Evolutionary conservation across 2,888 invertebrate species (phyloP).

Genomic region (Sinopyrophorus schimmeli): DNA sequence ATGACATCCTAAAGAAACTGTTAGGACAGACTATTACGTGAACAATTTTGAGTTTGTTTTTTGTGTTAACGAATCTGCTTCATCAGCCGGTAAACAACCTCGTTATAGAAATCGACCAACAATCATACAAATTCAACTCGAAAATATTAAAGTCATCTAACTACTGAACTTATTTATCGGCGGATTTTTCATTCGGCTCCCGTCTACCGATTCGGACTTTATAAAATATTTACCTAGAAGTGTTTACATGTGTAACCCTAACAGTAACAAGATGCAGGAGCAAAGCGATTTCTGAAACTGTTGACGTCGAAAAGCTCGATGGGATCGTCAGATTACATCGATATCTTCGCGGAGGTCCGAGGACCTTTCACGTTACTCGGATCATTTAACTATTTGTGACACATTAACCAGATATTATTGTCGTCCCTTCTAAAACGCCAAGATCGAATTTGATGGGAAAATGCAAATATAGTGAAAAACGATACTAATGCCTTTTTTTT

Average conservation of each 20-base stretch:
- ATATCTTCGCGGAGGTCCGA: slow-evolving; percentile 36
- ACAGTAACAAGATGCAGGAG: slow-evolving; percentile 28
- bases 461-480: too few species aligned
- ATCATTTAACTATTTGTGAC: slow-evolving; percentile 30
- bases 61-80: slow-evolving; percentile 22
- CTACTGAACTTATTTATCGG: slow-evolving; percentile 12
- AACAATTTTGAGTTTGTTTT: slow-evolving; percentile 27
- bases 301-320: slow-evolving; percentile 33
- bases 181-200: too few species aligned
- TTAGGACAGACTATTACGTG: slow-evolving; percentile 23
- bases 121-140: slow-evolving; percentile 26
- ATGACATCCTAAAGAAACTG: slow-evolving; percentile 28
- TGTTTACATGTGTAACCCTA: slow-evolving; percentile 28
- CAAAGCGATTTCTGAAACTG: slow-evolving; percentile 27
- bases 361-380: slow-evolving; percentile 20
- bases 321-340: slow-evolving; percentile 36
- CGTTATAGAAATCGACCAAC: slow-evolving; percentile 24
- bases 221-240: slow-evolving; percentile 12
- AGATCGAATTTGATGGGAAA: too few species aligned
- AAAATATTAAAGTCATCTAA: slow-evolving; percentile 25
- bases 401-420: slow-evolving; percentile 30
- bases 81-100: slow-evolving; percentile 13
- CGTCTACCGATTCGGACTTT: too few species aligned
- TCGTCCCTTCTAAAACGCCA: too few species aligned
- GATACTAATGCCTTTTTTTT: too few species aligned